Base-by-base conservation (phyloP, 2,888 invertebrate genomes). In the Tinea semifulvella region DNA sequence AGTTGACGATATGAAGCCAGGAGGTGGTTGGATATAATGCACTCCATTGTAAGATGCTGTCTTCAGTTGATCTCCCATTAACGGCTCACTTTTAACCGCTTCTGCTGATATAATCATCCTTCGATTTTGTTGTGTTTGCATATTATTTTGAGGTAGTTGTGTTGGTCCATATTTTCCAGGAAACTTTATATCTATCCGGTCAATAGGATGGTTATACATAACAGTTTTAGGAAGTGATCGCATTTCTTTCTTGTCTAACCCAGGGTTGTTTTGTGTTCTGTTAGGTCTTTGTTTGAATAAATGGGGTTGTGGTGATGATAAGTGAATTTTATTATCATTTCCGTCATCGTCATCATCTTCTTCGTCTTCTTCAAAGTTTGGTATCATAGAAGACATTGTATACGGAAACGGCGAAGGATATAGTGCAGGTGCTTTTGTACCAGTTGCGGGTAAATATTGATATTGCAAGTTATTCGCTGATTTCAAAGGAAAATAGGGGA, bases 61-160 rank as follows among this genome's bases (percentile, higher is more conserved):
- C 50, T 68, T 72, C 8, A 62, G 49, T 51, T 74, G 70, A 48
- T 80, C 79, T 25, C 58, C 46, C 22, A 50, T 56, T 25, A 28
- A 18, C 31, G 52, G 50, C 38, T 68, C 66, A 46, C 62, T 63
- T 55, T 62, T 63, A 39, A 66, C 60, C 18, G 61, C 60, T 49
- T 76, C 74, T 46, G 61, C 51, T 4, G 70, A 62, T 53, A 73
- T 63, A 47, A 69, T 65, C 56, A 74, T 62, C 53, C 68, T 65
- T 42, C 73, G 58, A 22, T 64, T 52, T 3, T 68, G 56, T 43
- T 67, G 56, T 43, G 60, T 61, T 50, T 63, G 66, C 14, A 20
- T 43, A 49, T 56, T 58, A 3, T 45, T 42, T 42, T 53, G 48
- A 11, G 57, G 47, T 31, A 51, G 51, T 44, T 31, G 43, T 28